Conservation (phyloP, 2,797 vertebrate species). For the Apogon hyalosoma region DNA sequence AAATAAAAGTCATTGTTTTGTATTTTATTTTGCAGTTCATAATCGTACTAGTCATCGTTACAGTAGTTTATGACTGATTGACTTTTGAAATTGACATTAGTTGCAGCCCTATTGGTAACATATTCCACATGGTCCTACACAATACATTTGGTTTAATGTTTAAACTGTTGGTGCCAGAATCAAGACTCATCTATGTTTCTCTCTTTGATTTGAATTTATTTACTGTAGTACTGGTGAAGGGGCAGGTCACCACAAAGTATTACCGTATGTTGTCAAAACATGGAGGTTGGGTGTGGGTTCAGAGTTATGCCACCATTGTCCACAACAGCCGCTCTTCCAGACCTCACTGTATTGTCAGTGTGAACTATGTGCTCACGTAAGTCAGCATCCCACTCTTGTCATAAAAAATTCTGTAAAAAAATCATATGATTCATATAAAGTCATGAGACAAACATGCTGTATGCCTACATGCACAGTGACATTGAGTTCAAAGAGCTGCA, state of each 20-base stretch:
- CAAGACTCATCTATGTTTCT: not conserved
- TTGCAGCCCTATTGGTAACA: no score
- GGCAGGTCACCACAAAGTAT: constrained; percentile 97
- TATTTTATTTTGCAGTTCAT: no score
- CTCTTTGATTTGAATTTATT: constrained; percentile 1
- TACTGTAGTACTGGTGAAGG: constrained; percentile 92
- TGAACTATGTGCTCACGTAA: constrained; percentile 98
- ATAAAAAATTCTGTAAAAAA: not conserved
- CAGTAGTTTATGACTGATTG: no score
- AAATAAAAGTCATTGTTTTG: no score
- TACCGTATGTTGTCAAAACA: constrained; percentile 95
- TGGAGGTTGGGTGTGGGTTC: constrained; percentile 98
- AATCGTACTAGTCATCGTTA: no score
- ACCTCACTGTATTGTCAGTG: constrained; percentile 96
- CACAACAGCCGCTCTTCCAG: constrained; percentile 96
- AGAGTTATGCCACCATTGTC: constrained; percentile 96
- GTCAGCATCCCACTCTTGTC: constrained; percentile 55
- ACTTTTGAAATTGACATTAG: no score
- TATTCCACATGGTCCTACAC: no score
- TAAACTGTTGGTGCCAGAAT: no score
- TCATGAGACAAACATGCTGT: no score
- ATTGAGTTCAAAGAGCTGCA: constrained; percentile 92
- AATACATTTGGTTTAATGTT: no score
- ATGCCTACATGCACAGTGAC: constrained; percentile 81
- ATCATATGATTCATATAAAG: not conserved